Evolutionary conservation across 2,113 vertebrate genomes (phyloP).

Genomic region (Hypanus sabinus): DNA sequence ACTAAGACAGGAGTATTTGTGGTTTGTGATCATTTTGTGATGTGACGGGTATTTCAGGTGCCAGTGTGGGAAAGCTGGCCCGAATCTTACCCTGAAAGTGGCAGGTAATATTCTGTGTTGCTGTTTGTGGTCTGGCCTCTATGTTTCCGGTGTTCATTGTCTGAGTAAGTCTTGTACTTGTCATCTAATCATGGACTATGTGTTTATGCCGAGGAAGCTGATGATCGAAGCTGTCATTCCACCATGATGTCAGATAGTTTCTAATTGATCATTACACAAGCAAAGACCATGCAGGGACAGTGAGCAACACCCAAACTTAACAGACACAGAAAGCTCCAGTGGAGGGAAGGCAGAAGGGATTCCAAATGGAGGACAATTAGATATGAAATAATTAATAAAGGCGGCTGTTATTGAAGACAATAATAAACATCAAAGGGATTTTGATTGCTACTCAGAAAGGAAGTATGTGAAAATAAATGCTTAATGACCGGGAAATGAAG

Average conservation of each 20-base stretch:
- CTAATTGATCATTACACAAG: neutral
- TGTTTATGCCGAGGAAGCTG: neutral
- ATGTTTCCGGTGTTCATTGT: neutral
- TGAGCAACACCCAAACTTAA: neutral
- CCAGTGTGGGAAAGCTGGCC: neutral
- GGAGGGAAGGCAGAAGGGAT: neutral
- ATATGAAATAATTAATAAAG: neutral
- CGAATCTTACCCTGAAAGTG: neutral
- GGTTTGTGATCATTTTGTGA: constrained; percentile 8
- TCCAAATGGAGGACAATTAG: neutral
- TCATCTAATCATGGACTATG: neutral
- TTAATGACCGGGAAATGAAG: neutral
- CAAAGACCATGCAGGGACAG: neutral
- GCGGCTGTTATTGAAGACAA: neutral
- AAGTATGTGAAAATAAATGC: neutral
- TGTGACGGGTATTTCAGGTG: neutral
- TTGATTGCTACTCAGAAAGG: neutral
- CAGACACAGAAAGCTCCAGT: neutral
- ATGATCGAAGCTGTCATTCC: neutral
- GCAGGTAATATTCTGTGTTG: constrained; percentile 10
- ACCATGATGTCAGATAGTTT: neutral
- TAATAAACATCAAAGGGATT: neutral
- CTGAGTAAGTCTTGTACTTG: neutral
- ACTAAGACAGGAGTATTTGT: neutral
- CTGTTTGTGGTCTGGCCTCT: neutral